Conservation (phyloP, 1,140 invertebrate species). For the Drosophila pseudoobscura region DNA sequence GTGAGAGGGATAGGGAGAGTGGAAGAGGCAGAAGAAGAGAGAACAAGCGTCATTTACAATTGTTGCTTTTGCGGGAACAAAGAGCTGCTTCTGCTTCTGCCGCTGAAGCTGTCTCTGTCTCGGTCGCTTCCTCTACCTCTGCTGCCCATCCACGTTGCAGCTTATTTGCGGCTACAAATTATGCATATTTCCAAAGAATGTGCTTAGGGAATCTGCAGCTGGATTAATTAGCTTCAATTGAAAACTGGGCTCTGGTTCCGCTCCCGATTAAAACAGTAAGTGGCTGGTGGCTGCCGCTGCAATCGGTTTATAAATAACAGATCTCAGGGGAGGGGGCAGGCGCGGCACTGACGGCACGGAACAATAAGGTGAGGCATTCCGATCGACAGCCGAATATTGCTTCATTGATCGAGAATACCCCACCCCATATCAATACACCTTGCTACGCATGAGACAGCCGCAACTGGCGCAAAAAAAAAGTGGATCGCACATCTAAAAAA, state of each 20-base stretch:
- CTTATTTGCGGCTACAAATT: slow-evolving; percentile 60
- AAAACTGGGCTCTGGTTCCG: slow-evolving; percentile 43
- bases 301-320: slow-evolving; percentile 64
- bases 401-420: too few relatives aligned
- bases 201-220: slow-evolving; percentile 12
- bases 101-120: slow-evolving; percentile 18
- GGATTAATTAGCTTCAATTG: slow-evolving; percentile 70
- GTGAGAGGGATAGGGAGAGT: slow-evolving; percentile 34
- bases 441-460: slow-evolving; percentile 6
- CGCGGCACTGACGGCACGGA: neutral
- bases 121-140: slow-evolving; percentile 12
- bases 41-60: slow-evolving; percentile 33
- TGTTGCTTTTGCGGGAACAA: slow-evolving; percentile 44
- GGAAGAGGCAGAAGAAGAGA: slow-evolving; percentile 27
- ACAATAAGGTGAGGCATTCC: too few relatives aligned
- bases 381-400: too few relatives aligned
- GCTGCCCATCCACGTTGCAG: neutral
- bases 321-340: slow-evolving; percentile 21
- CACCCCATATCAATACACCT: too few relatives aligned
- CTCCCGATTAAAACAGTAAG: slow-evolving; percentile 38
- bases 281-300: slow-evolving; percentile 23
- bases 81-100: slow-evolving; percentile 24
- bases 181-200: slow-evolving; percentile 67
- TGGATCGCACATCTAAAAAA: slow-evolving; percentile 66
- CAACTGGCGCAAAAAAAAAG: slow-evolving; percentile 65